Base-by-base conservation (phyloP, 2,113 vertebrate species). In the Patagioenas fasciata region DNA sequence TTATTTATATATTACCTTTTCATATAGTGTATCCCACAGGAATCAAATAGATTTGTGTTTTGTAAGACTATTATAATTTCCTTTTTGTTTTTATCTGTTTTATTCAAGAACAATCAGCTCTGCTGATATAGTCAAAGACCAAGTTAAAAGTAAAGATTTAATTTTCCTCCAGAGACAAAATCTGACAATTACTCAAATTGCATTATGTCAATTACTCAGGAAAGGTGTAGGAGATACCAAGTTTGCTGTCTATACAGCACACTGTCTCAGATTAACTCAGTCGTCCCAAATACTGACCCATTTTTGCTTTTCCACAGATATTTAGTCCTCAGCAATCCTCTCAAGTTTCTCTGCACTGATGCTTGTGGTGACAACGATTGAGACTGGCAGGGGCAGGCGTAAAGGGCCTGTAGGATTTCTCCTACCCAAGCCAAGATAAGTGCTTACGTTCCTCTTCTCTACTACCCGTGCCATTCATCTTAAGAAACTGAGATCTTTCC, bases 261-360 rank as follows among this genome's bases (percentile, higher is more conserved):
- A 38, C 5, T 80, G 61, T 26, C 91, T 95, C 65, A 80, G 82
- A 66, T 69, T 84, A 92, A 93, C 78, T 95, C 71, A 28, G 44
- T 16, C 86, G 89, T 89, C 94, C 93, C 93, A 96, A 96, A 97
- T 93, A 91, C 69, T 95, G 87, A 95, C 89, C 92, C 84, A 92
- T 87, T 97, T 96, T 78, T 91, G 65, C 51, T 86, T 86, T 85
- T 94, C 44, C 67, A 94, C 42, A 38, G 51, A 50, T 64, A 70
- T 23, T 75, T 36, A 74, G 80, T 85, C 36, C 66, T 78, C 73
- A 5, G 61, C 50, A 77, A 66, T 95, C 42, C 77, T 95, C 56
- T 36, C 0, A 0, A 92, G 72, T 23, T 91, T 65, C 70, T 91
- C 91, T 53, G 32, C 47, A 51, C 82, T 1, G 3, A 77, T 42